Percentiles rank a stretch among this genome's conserved stretches.
Conservation (phyloP, 2,113 vertebrate genomes). For the Nannobrachium achirus region DNA sequence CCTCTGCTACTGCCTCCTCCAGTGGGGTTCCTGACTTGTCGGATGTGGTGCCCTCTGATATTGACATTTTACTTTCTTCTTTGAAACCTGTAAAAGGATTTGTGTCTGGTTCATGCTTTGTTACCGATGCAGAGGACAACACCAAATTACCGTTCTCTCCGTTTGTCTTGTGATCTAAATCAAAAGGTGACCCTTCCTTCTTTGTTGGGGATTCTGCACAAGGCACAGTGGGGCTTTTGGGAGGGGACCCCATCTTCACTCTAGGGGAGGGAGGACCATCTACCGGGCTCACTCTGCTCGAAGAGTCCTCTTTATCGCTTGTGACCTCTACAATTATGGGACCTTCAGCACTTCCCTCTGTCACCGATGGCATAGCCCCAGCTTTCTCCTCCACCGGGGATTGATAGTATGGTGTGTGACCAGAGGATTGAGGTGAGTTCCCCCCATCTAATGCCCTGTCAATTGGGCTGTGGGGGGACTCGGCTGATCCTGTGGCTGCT, state of each 20-base stretch:
- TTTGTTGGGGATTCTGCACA: slow-evolving; percentile 79
- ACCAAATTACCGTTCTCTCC: slow-evolving; percentile 71
- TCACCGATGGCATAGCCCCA: slow-evolving; percentile 77
- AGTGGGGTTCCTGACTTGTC: slow-evolving; percentile 94
- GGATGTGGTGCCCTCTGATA: slow-evolving; percentile 95
- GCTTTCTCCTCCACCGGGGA: slow-evolving; percentile 93
- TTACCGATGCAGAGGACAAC: slow-evolving; percentile 50
- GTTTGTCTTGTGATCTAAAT: slow-evolving; percentile 65
- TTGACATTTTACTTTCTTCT: slow-evolving; percentile 98
- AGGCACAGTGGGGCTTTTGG: slow-evolving; percentile 81
- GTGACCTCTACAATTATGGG: slow-evolving; percentile 87
- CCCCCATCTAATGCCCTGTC: slow-evolving; percentile 91
- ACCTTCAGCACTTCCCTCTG: slow-evolving; percentile 69
- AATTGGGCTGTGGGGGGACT: slow-evolving; percentile 87
- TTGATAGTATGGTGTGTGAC: slow-evolving; percentile 97
- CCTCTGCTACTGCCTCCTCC: slow-evolving; percentile 93
- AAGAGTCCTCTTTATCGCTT: slow-evolving; percentile 87
- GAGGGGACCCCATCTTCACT: slow-evolving; percentile 81
- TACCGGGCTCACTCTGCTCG: slow-evolving; percentile 86
- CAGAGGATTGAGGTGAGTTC: slow-evolving; percentile 92
- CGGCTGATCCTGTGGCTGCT: slow-evolving; percentile 68
- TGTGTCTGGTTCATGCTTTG: slow-evolving; percentile 81
- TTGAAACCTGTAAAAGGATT: slow-evolving; percentile 85
- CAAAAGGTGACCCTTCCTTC: slow-evolving; percentile 64
- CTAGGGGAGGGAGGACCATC: slow-evolving; percentile 83